Base-by-base conservation (phyloP, 2,113 vertebrate genomes). In the Baryphthengus martii region DNA sequence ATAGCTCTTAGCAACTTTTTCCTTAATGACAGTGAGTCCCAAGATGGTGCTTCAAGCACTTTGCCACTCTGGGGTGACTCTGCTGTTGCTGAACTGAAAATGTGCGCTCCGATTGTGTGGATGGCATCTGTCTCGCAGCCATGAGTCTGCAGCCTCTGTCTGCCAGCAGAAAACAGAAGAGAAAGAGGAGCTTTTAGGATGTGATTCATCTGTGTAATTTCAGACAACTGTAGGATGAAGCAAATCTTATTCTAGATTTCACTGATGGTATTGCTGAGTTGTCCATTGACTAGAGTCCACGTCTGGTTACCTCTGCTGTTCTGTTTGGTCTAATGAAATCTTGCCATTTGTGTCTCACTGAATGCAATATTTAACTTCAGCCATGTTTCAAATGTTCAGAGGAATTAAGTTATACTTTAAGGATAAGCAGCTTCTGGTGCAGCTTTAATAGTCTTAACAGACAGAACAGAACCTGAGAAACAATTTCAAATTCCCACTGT, bases 101-200 rank as follows among this genome's bases (percentile, higher is more conserved):
- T 14, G 8, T 4, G n/a, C 50, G 33, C 29, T 61, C 44, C 0
- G 1, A 0, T 26, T 24, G 35, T 13, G 15, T 11, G 81, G 10
- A 19, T 5, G 7, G 47, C 7, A 25, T 44, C 75, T 11, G 3
- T 80, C 11, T 15, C 24, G 16, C 40, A 13, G 20, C 44, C 3
- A 5, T 17, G 3, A 26, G 7, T 53, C 65, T 33, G 5, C 58
- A 26, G 7, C 47, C 49, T 67, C 44, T 3, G 17, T 47, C 58
- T 65, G 2, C 42, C n/a, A 35, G 3, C 47, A 49, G 12, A 31
- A 40, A 87, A 33, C 29, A 33, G 42, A 3, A 55, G 35, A 49
- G 40, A 45, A 89, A 42, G 14, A 21, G 26, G 29, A 0, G 1
- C 47, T 85, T 79, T 47, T 25, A 53, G 40, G 37, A 37, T 42